Percentiles rank a stretch among this genome's conserved stretches.
Evolutionary conservation across 2,113 vertebrate species (phyloP).

Genomic region (Capreolus pygargus): DNA sequence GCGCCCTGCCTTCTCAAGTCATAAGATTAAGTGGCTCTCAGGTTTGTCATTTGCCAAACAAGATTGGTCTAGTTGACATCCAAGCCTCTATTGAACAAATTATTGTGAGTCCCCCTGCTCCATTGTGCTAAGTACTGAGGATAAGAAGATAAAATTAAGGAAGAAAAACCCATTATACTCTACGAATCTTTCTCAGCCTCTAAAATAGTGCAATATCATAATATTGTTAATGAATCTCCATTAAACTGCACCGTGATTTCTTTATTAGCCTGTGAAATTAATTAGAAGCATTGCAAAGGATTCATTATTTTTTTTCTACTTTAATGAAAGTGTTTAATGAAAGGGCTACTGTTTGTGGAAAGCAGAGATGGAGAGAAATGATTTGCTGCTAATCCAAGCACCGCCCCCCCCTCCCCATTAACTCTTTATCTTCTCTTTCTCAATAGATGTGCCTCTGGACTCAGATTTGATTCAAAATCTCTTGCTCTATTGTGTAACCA

Average conservation of each 20-base stretch:
- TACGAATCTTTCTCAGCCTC: not conserved
- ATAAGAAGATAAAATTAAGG: not conserved
- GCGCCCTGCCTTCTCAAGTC: not conserved
- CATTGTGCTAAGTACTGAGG: not conserved
- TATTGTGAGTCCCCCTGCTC: not conserved
- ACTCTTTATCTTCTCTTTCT: not conserved
- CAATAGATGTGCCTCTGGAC: not conserved
- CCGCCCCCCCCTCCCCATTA: not conserved
- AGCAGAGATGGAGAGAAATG: not conserved
- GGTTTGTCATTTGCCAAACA: not conserved
- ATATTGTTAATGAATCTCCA: constrained; percentile 28
- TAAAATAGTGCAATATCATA: not conserved
- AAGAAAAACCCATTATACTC: not conserved
- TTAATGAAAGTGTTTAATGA: constrained; percentile 36
- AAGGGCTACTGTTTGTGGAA: not conserved
- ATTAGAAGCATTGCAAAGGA: not conserved
- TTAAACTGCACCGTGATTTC: not conserved
- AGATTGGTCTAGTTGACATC: not conserved
- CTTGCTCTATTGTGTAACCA: not conserved
- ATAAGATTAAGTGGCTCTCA: not conserved
- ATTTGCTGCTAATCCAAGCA: not conserved
- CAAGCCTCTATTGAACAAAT: not conserved
- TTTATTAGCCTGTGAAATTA: constrained; percentile 38
- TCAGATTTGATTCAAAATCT: not conserved
- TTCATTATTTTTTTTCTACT: constrained; percentile 17